Evolutionary conservation across 2,888 invertebrate species (phyloP).

Genomic region (Brenthis ino): DNA sequence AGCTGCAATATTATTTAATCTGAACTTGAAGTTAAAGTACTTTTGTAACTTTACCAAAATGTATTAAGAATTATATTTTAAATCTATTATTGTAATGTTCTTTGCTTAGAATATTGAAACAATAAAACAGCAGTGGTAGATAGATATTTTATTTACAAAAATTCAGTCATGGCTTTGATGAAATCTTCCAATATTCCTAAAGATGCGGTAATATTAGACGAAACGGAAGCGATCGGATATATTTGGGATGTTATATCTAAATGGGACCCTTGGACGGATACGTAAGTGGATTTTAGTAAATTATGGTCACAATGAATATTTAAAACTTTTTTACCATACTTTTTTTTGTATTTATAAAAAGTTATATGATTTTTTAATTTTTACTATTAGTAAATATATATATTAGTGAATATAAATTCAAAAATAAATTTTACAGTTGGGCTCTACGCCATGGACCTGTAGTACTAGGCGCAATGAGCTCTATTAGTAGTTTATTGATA

Average conservation of each 20-base stretch:
- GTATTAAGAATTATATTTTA: no score
- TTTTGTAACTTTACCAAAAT: no score
- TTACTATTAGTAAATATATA: not conserved
- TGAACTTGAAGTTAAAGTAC: no score
- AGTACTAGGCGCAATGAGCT: conserved; percentile 77
- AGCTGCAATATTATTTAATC: not conserved
- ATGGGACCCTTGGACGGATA: conserved; percentile 83
- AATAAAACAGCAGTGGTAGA: not conserved
- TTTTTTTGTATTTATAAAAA: not conserved
- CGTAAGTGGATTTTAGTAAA: conserved; percentile 71
- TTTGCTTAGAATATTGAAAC: not conserved
- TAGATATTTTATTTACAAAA: not conserved
- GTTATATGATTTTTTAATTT: not conserved
- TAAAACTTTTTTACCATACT: not conserved
- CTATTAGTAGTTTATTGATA: conserved; percentile 81
- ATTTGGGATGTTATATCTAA: conserved; percentile 81
- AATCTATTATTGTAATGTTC: not conserved
- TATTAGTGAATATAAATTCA: not conserved
- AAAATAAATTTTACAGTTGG: conserved; percentile 58
- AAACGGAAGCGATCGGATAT: conserved; percentile 82
- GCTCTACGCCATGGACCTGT: conserved; percentile 75
- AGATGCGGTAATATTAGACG: conserved; percentile 82
- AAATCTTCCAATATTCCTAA: conserved; percentile 79
- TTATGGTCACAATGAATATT: not conserved
- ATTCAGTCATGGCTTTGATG: conserved; percentile 79